Conservation (phyloP, 2,797 vertebrate species). For the Bradypus variegatus region DNA sequence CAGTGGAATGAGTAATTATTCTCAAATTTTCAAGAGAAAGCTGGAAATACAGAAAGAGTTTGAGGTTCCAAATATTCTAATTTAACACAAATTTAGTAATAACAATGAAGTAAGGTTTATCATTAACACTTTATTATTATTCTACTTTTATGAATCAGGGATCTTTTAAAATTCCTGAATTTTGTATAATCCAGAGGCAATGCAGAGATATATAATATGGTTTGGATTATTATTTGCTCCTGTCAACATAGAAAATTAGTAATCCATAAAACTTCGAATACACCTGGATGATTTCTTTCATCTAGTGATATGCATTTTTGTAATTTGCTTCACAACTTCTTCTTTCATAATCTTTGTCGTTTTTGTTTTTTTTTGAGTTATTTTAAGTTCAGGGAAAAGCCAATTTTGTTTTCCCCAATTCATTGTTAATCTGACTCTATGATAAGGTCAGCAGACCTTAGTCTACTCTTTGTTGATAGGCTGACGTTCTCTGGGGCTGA, state of each 20-base stretch:
- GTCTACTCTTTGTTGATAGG: conserved; percentile 46
- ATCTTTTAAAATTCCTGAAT: neutral
- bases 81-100: neutral
- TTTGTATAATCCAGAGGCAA: neutral
- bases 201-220: neutral
- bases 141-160: neutral
- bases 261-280: conserved; percentile 32
- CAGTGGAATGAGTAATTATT: neutral
- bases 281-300: conserved; percentile 31
- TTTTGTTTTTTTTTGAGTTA: conserved; percentile 30
- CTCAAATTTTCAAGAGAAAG: neutral
- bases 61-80: conserved; percentile 18
- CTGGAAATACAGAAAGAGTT: neutral
- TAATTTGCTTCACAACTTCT: neutral
- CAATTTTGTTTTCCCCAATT: conserved; percentile 46
- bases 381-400: conserved; percentile 29
- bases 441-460: conserved; percentile 39
- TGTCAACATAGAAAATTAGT: neutral
- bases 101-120: neutral
- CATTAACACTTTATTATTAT: neutral
- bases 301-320: neutral
- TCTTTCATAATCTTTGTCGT: neutral
- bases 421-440: conserved; percentile 56
- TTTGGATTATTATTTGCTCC: neutral
- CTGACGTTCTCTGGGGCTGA: conserved; percentile 37